These are phyloP conservation scores for Hystrix brachyura DNA, from an alignment of 2,113 vertebrate genomes.

Conservation along the genomic window DNA sequence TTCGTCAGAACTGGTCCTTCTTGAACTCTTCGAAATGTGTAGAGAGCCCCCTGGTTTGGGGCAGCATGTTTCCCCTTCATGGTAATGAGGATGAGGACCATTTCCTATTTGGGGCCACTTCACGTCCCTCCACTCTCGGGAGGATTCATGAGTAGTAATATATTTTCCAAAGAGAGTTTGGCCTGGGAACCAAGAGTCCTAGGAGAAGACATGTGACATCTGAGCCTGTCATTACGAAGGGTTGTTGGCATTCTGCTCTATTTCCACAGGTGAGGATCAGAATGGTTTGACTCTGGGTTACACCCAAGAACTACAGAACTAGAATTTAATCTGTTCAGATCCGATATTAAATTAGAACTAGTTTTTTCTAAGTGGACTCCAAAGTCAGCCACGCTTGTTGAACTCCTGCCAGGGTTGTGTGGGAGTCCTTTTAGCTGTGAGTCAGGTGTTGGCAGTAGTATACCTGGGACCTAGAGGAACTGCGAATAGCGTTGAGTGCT, in stretches of 20 bases:
- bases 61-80: neutral
- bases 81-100: neutral
- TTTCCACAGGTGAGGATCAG: neutral
- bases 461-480: neutral
- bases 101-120: neutral
- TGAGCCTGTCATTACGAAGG: neutral
- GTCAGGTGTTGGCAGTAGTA: neutral
- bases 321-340: neutral
- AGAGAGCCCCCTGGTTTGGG: neutral
- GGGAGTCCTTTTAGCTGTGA: neutral
- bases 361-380: neutral
- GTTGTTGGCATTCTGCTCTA: neutral
- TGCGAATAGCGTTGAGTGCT: neutral
- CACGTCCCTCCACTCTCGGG: neutral
- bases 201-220: neutral
- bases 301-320: neutral
- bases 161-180: conserved; percentile 46
- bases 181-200: conserved; percentile 14
- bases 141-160: neutral
- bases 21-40: neutral
- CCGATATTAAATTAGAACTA: neutral
- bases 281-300: neutral
- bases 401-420: neutral
- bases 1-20: neutral
- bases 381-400: neutral